Percentiles rank a stretch among this genome's conserved stretches.
phyloP scores from a whole-genome alignment of 2,888 invertebrate genomes.

The Noctua comes region DNA sequence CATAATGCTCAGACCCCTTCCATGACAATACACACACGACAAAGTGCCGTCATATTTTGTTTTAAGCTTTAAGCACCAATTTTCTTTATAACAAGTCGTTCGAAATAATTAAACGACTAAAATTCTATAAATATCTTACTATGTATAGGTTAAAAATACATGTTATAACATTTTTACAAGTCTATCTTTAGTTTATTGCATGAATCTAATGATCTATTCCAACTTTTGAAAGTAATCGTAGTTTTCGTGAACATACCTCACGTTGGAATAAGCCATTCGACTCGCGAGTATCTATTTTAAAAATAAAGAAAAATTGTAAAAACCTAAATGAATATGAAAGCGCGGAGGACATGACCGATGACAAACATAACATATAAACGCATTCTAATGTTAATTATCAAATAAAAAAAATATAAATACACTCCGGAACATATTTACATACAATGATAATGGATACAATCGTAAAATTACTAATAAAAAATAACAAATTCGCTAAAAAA shows the following conservation, averaged over 20 bases:
- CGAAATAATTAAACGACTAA: slow-evolving; percentile 91
- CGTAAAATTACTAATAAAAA: slow-evolving; percentile 76
- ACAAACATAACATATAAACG: slow-evolving; percentile 76
- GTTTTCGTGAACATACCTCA: slow-evolving; percentile 56
- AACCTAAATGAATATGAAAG: slow-evolving; percentile 78
- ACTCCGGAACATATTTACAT: slow-evolving; percentile 88
- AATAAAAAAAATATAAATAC: slow-evolving; percentile 78
- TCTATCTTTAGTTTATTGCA: slow-evolving; percentile 86
- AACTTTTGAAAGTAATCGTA: slow-evolving; percentile 56
- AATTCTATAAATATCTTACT: slow-evolving; percentile 91
- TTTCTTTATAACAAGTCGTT: slow-evolving; percentile 91
- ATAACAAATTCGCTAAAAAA: slow-evolving; percentile 88
- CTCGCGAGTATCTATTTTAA: slow-evolving; percentile 72
- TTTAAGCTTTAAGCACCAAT: slow-evolving; percentile 91
- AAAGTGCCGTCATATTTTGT: slow-evolving; percentile 85
- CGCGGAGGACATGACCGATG: slow-evolving; percentile 69
- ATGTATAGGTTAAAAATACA: slow-evolving; percentile 91
- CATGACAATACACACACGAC: slow-evolving; percentile 88
- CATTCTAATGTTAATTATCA: slow-evolving; percentile 78
- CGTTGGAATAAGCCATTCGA: slow-evolving; percentile 76
- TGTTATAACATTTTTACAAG: slow-evolving; percentile 90
- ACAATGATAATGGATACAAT: slow-evolving; percentile 80
- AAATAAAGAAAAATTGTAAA: slow-evolving; percentile 77
- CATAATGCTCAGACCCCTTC: slow-evolving; percentile 86
- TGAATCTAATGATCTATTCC: slow-evolving; percentile 78